Base-by-base conservation (phyloP, 30 jellyfish, hydroid and myxozoan species). In the Phacellophora camtschatica region DNA sequence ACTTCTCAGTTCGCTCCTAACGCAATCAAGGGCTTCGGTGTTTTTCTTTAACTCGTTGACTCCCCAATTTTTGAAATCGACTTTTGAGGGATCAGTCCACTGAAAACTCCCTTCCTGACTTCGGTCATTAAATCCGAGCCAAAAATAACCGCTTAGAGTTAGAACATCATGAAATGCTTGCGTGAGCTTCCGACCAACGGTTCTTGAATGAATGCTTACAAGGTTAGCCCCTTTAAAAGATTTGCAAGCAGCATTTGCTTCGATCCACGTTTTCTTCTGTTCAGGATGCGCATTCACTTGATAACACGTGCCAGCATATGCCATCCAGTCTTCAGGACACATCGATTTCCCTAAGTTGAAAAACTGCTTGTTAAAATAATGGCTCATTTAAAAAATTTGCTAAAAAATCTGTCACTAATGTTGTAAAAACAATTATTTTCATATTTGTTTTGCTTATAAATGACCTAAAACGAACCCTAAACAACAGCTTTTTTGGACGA, bases 281-380 rank as follows among this genome's bases (percentile, higher is more conserved):
- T 74, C 90, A 1, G 99, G 99, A 68, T 93, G 99, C 45, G 92
- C 95, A 53, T 94, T 94, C 61, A 94, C 27, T 63, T 85, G 96
- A 61, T 87, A 94, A 54, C 99, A 94, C 58, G 58, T 59, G 58
- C 70, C 92, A 12, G 41, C 84, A 55, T 75, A 82, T 31, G 81
- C 30, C 8, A 49, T 71, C 99, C 99, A 94, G 71, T 73, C 97
- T 46, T 87, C 97, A 6, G 96, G 96, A 50, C 99, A 94, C 88
- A 59, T 66, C 4, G 96, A 82, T 39, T 53, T 62, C n/a, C 97
- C 96, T 93, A 62, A 33, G n/a, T n/a, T n/a, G n/a, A n/a, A n/a
- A n/a, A n/a, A n/a, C n/a, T n/a, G n/a, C n/a, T n/a, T n/a, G n/a
- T n/a, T n/a, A n/a, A n/a, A n/a, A n/a, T 23, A 31, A 30, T 11